phyloP scores from a whole-genome alignment of 2,797 vertebrate species.

The Gymnodraco acuticeps region DNA sequence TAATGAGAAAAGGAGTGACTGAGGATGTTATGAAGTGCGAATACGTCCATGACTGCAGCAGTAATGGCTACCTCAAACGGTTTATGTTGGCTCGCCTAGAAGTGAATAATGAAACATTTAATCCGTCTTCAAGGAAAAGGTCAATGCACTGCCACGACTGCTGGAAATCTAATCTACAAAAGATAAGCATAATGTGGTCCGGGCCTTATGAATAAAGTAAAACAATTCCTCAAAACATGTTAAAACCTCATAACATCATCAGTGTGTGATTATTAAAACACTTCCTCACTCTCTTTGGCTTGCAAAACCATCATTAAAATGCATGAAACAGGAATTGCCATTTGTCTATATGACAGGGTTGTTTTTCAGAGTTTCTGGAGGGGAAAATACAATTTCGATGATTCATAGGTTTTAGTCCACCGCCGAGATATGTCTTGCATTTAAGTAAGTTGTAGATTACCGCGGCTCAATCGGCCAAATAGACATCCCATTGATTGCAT shows the following conservation, averaged over 20 bases:
- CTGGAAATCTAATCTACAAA: slow-evolving; percentile 6
- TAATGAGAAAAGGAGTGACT: slow-evolving; percentile 14
- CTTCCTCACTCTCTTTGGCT: neutral
- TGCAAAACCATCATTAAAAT: neutral
- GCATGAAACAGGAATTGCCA: neutral
- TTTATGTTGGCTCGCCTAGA: neutral
- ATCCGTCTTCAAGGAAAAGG: slow-evolving; percentile 25
- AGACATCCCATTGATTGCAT: slow-evolving; percentile 28
- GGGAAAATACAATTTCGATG: neutral
- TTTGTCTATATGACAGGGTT: neutral
- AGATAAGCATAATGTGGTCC: slow-evolving; percentile 9
- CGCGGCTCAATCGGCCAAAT: slow-evolving; percentile 23
- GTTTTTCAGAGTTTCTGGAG: neutral
- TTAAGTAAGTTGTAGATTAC: slow-evolving; percentile 19
- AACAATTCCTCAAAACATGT: neutral
- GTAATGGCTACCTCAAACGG: neutral
- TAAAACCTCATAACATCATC: neutral
- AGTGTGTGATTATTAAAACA: neutral
- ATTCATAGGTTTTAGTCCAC: neutral
- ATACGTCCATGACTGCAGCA: neutral
- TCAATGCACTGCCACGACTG: neutral
- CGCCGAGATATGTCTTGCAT: slow-evolving; percentile 12
- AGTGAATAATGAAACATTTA: slow-evolving; percentile 28
- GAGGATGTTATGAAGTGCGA: slow-evolving; percentile 19
- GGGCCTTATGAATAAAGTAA: no score